Base-by-base conservation (phyloP, 2,888 invertebrate genomes). In the Endomychus coccineus region DNA sequence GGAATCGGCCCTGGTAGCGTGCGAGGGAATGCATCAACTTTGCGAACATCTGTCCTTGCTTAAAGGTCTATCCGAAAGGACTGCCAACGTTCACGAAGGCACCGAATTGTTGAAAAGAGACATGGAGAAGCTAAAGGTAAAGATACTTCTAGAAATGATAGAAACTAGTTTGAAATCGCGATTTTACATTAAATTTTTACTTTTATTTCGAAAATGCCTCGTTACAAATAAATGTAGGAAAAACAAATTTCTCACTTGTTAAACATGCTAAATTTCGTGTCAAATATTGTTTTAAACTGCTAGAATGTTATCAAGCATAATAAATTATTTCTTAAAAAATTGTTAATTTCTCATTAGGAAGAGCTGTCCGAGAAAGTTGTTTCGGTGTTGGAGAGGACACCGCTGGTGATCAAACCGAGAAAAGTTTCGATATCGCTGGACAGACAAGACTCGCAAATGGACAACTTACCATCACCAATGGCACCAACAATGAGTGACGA, bases 21-120 rank as follows among this genome's bases (percentile, higher is more conserved):
- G 87, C 58, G 88, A 87, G 62, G 84, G 87, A 43, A 72, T 87
- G 57, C 85, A 88, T 48, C 76, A 91, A 43, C 80, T 91, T 57
- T 80, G 81, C 27, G 87, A 89, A 58, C 87, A 89, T 59, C 71
- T 83, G 49, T 74, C 75, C 27, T 68, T 75, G 1, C 72, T 89
- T 40, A 75, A 77, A 24, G 74, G 74, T 28, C 66, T 91, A 33
- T 74, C 78, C 36, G 71, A 73, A 27, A 74, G 81, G 12, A 83
- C 83, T 49, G 64, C 71, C 3, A 67, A 68, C 11, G 73, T 89
- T 9, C 69, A 74, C 49, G 69, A 70, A 0, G 77, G 80, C 28
- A 79, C 88, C 0, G 67, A 74, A 9, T 71, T 72, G 28, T 69
- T 92, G 12, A 77, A 76, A 29, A 71, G 74, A 27, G 80, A 83